These are phyloP conservation scores for Zonotrichia leucophrys DNA, from an alignment of 2,113 vertebrate species.

Conservation along the genomic window DNA sequence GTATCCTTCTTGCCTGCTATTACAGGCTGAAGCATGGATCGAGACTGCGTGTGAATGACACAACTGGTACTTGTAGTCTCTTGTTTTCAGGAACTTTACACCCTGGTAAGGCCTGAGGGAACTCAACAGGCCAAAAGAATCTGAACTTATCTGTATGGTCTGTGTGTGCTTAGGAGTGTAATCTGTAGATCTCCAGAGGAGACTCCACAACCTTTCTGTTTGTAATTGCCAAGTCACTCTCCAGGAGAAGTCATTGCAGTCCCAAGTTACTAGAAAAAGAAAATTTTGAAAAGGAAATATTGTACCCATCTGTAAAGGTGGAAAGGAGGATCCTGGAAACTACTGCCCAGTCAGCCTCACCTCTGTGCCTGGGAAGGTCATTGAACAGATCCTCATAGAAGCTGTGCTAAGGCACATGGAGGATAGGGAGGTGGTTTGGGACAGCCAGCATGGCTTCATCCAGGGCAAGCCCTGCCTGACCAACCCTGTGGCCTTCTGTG, in stretches of 20 bases:
- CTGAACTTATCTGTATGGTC: not conserved
- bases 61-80: not conserved
- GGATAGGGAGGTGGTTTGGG: not conserved
- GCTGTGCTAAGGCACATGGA: not conserved
- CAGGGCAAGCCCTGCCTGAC: not conserved
- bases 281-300: not conserved
- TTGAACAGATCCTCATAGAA: not conserved
- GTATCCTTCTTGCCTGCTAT: fast-evolving
- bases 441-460: not conserved
- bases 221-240: not conserved
- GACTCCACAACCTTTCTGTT: not conserved
- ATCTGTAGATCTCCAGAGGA: not conserved
- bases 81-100: not conserved
- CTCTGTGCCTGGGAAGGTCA: not conserved
- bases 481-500: not conserved
- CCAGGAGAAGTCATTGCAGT: not conserved
- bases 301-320: not conserved
- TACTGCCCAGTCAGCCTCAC: not conserved
- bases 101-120: not conserved
- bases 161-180: not conserved
- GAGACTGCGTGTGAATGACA: not conserved
- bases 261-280: not conserved
- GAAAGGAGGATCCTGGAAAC: not conserved
- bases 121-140: not conserved
- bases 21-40: not conserved